Evolutionary conservation across 1,140 invertebrate genomes (phyloP).

Genomic region (Charaxes varanes): DNA sequence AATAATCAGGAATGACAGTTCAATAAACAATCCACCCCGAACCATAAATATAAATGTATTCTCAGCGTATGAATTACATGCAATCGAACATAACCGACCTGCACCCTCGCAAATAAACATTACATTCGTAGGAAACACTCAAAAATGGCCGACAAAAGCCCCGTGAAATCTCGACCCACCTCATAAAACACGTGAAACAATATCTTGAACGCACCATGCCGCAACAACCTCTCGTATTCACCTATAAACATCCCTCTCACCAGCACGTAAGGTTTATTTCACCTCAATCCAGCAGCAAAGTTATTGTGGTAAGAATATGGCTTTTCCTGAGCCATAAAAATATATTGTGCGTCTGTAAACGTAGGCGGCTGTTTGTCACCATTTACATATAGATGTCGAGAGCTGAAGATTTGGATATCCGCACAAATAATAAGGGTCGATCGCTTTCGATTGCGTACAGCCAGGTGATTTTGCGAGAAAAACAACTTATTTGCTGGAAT

Average conservation of each 20-base stretch:
- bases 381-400: constrained; percentile 65
- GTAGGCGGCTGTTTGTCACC: constrained; percentile 65
- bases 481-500: constrained; percentile 3
- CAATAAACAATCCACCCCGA: constrained; percentile 36
- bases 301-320: constrained; percentile 35
- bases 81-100: constrained; percentile 38
- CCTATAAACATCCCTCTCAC: constrained; percentile 15
- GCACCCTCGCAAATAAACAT: constrained; percentile 45
- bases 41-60: constrained; percentile 42
- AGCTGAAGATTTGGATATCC: constrained; percentile 25
- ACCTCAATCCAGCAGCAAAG: background rate
- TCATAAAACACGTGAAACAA: constrained; percentile 73
- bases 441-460: constrained; percentile 15
- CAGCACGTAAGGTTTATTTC: constrained; percentile 24
- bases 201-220: constrained; percentile 50
- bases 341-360: constrained; percentile 71
- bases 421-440: constrained; percentile 24
- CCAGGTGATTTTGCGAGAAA: constrained; percentile 7
- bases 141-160: constrained; percentile 56
- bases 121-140: constrained; percentile 51
- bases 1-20: constrained; percentile 16
- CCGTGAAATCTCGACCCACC: constrained; percentile 66
- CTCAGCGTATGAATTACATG: constrained; percentile 44
- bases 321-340: constrained; percentile 67
- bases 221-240: constrained; percentile 9